Evolutionary conservation across 1,140 invertebrate genomes (phyloP).

Genomic region (Solen grandis): DNA sequence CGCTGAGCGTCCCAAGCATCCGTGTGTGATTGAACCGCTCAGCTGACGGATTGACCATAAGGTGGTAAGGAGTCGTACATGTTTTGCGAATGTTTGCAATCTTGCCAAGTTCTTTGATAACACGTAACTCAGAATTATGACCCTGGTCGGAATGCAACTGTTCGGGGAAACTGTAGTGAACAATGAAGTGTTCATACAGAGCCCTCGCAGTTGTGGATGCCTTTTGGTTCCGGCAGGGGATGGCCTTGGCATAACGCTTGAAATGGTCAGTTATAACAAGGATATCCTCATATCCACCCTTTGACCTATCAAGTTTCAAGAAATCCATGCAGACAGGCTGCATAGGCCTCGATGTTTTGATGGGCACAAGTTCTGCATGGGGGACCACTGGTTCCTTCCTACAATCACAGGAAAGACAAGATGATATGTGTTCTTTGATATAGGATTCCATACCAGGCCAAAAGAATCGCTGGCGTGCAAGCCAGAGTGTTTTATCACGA

Average conservation of each 20-base stretch:
- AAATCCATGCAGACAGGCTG: conserved; percentile 25
- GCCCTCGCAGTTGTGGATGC: conserved; percentile 19
- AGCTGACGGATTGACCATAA: too few relatives aligned
- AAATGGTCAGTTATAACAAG: conserved; percentile 50
- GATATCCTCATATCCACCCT: conserved; percentile 32
- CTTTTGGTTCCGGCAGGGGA: conserved; percentile 40
- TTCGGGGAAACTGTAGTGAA: background rate
- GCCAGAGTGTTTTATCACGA: background rate
- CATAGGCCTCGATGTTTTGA: conserved; percentile 19
- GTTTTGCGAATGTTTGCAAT: too few relatives aligned
- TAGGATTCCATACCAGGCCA: conserved; percentile 23
- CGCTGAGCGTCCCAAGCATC: conserved; percentile 9
- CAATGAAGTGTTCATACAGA: conserved; percentile 6
- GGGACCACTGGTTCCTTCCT: conserved; percentile 13
- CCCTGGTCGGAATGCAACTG: conserved; percentile 15
- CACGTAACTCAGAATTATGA: background rate
- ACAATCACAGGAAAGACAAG: conserved; percentile 33
- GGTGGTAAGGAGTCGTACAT: too few relatives aligned
- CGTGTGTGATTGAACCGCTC: too few relatives aligned
- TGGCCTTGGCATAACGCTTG: conserved; percentile 36
- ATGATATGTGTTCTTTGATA: conserved; percentile 8
- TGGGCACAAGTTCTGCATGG: background rate
- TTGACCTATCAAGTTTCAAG: conserved; percentile 13
- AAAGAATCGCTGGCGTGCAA: conserved; percentile 20
- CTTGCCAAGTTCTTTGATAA: conserved; percentile 1